Evolutionary conservation across 2,888 invertebrate genomes (phyloP).

Genomic region (Opisthograptis luteolata): DNA sequence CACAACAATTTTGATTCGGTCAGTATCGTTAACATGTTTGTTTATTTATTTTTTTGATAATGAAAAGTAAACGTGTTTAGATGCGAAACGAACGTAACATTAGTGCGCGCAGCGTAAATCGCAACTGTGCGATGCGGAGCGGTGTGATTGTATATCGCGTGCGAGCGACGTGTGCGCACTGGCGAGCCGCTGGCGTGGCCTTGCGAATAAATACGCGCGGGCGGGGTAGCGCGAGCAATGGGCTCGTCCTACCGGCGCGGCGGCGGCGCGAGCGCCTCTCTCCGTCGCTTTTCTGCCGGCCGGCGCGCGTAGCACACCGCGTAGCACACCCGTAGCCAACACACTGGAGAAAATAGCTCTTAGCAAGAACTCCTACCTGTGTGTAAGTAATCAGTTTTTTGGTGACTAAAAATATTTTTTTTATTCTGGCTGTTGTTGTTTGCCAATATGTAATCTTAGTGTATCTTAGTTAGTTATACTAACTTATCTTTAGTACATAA

Average conservation of each 20-base stretch:
- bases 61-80: constrained; percentile 44
- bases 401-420: too few relatives aligned
- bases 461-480: too few relatives aligned
- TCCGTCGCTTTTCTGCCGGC: constrained; percentile 58
- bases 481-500: too few relatives aligned
- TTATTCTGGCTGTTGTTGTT: too few relatives aligned
- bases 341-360: background rate
- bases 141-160: constrained; percentile 72
- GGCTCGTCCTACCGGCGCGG: constrained; percentile 66
- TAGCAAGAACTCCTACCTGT: too few relatives aligned
- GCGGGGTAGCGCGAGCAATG: constrained; percentile 59
- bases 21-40: constrained; percentile 68
- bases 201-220: constrained; percentile 80
- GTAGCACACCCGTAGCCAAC: constrained; percentile 45
- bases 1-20: constrained; percentile 81
- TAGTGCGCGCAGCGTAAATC: constrained; percentile 67
- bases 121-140: constrained; percentile 62
- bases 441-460: too few relatives aligned
- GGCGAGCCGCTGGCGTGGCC: constrained; percentile 79
- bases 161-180: constrained; percentile 79
- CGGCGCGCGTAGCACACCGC: constrained; percentile 39
- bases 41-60: constrained; percentile 45
- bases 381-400: too few relatives aligned
- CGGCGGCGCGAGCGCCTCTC: constrained; percentile 54
- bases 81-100: constrained; percentile 62